Conservation (phyloP, 2,888 invertebrate genomes). For the Dolichopus griseipennis region DNA sequence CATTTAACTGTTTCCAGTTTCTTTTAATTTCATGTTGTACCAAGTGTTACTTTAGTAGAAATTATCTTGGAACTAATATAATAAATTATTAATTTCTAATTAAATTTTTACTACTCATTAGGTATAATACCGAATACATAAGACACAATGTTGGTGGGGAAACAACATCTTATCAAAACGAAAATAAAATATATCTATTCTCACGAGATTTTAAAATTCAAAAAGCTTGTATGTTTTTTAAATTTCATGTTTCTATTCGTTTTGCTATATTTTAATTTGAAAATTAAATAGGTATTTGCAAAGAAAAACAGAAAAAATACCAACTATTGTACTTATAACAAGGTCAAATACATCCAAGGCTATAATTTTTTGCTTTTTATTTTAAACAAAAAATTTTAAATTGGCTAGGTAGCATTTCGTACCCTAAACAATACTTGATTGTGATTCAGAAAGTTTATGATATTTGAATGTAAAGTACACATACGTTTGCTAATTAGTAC, state of each 20-base stretch:
- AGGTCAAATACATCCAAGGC: slow-evolving; percentile 2
- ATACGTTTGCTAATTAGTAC: background rate
- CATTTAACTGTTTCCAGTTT: too few species aligned
- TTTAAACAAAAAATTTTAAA: background rate
- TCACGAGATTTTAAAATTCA: background rate
- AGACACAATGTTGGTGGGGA: background rate
- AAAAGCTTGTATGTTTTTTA: background rate
- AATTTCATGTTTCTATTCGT: background rate
- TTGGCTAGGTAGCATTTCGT: background rate
- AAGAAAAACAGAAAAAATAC: background rate
- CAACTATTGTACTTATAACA: background rate
- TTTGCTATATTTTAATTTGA: background rate
- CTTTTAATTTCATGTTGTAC: too few species aligned
- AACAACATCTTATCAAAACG: background rate
- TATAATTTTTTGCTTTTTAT: background rate
- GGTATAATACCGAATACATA: too few species aligned
- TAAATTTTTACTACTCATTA: too few species aligned
- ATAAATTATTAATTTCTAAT: too few species aligned
- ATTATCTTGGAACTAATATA: too few species aligned
- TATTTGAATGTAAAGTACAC: background rate
- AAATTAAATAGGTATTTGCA: background rate
- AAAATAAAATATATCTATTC: background rate
- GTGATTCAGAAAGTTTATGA: background rate
- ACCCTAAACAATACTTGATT: background rate
- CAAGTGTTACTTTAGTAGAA: too few species aligned